Evolutionary conservation across 1,140 invertebrate species (phyloP), one percentile per base, ranked within the genome.

Genomic region (Caerostris extrusa): DNA sequence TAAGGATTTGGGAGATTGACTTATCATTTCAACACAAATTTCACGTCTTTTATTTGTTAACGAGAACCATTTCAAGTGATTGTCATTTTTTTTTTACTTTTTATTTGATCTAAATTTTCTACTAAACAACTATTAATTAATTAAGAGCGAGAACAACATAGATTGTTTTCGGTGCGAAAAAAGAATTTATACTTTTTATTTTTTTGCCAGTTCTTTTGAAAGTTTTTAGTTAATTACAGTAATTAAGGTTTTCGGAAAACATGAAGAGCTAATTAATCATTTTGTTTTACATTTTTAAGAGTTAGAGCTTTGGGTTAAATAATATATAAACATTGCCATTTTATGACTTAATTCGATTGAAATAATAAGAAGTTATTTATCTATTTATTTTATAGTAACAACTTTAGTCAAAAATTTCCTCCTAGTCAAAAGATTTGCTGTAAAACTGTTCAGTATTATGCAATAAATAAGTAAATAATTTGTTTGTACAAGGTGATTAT

Each of bases 71-170:
- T 34, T 34, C 34, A 34, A 34, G 34, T 34, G 34, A 34, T 34
- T 34, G 34, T 34, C 34, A 34, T 34, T 34, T 34, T 34, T 34
- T 34, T 34, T 34, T 34, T 12, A 50, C 12, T 14, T 77, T 77
- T 50, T 77, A 53, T 77, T 77, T 77, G 34, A 14, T 12, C 71
- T 77, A 53, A 77, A 77, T 77, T 77, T 77, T 77, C 14, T 12
- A 77, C 71, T 77, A 77, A 77, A 77, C 69, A 77, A 77, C 71
- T 77, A 77, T 77, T 77, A 77, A 77, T 77, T 77, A 77, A 77
- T 77, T 77, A 77, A 53, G 34, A 50, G 34, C 10, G 71, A 77
- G 53, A 50, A 53, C 71, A 77, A 50, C 71, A 77, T 77, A 50
- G 7, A 77, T 77, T 34, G 71, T 77, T 77, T 77, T 53, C 71